Evolutionary conservation across 2,888 invertebrate genomes (phyloP).

Genomic region (Tipula unca): DNA sequence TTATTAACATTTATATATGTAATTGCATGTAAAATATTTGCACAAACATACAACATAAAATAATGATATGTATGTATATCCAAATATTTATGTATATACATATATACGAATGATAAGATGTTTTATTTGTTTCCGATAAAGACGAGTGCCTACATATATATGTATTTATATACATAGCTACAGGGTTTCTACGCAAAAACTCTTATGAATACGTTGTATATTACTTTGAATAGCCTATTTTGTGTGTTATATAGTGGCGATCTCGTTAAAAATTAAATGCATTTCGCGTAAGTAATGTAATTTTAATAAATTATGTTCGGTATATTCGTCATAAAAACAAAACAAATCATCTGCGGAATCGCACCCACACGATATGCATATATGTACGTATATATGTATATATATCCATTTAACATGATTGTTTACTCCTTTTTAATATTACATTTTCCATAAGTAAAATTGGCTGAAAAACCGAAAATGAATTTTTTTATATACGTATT

Average conservation of each 20-base stretch:
- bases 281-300: neutral
- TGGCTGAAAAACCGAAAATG: neutral
- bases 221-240: too few species aligned
- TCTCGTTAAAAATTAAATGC: neutral
- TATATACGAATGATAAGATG: neutral
- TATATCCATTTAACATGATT: neutral
- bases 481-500: too few species aligned
- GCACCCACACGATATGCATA: neutral
- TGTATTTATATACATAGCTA: too few species aligned
- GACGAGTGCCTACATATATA: too few species aligned
- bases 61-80: neutral
- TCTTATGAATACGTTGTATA: too few species aligned
- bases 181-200: neutral
- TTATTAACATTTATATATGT: neutral
- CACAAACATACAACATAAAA: neutral
- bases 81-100: too few species aligned
- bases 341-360: neutral
- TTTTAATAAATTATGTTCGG: neutral
- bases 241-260: neutral
- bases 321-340: neutral
- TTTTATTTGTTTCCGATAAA: neutral
- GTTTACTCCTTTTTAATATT: neutral
- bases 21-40: neutral
- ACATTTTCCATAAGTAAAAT: neutral
- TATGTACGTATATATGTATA: neutral